These are phyloP conservation scores for Xenops minutus DNA, from an alignment of 2,797 vertebrate species.

Conservation along the genomic window DNA sequence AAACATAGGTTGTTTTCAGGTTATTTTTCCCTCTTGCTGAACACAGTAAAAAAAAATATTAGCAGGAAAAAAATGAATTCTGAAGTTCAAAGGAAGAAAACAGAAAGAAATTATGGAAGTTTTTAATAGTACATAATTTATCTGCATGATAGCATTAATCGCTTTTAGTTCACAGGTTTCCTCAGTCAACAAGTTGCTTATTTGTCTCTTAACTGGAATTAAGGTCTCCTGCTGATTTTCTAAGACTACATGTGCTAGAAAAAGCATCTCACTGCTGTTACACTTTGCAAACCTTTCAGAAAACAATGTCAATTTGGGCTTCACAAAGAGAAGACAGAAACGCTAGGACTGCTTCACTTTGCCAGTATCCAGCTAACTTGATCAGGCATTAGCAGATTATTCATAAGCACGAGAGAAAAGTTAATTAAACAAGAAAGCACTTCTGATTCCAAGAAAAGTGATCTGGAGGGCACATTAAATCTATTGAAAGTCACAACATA, in stretches of 20 bases:
- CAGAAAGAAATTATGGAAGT: not conserved
- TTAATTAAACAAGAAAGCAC: not conserved
- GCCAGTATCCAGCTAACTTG: not conserved
- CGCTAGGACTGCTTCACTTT: not conserved
- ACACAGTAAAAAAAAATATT: not conserved
- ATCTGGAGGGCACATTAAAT: not conserved
- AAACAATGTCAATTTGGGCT: not conserved
- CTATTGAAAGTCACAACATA: not conserved
- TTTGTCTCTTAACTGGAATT: not conserved
- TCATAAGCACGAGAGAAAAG: not conserved
- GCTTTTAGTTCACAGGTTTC: not conserved
- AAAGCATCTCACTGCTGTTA: not conserved
- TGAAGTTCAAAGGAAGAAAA: not conserved
- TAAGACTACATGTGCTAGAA: not conserved
- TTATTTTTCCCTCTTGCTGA: not conserved
- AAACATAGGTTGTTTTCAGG: not conserved
- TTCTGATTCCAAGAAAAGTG: not conserved
- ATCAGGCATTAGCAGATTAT: not conserved
- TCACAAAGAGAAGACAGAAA: not conserved
- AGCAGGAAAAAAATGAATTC: not conserved
- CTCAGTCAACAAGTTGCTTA: not conserved
- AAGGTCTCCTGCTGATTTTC: not conserved
- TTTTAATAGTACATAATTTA: not conserved
- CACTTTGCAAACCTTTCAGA: not conserved
- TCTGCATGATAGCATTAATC: not conserved